Base-by-base conservation (phyloP, 2,113 vertebrate species). In the Dromiciops gliroides region DNA sequence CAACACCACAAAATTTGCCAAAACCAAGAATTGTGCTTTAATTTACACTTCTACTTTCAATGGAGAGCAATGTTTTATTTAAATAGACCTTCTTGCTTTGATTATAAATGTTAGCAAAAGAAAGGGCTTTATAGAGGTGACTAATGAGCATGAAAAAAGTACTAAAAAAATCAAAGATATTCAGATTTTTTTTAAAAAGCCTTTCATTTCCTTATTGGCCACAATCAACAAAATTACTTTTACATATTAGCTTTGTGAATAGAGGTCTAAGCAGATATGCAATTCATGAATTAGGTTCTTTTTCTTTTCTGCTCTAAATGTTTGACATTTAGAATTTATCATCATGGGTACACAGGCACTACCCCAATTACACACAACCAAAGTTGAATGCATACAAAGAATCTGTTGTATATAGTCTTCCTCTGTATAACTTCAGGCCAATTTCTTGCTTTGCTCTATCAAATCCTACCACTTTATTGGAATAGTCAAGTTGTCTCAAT, bases 311-410 rank as follows among this genome's bases (percentile, higher is more conserved):
- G 94, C 25, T 95, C 48, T n/a, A 89, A 51, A 88, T 48, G 91
- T 89, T 56, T 16, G n/a, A 44, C 67, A 90, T 95, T 92, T 97
- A 93, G 91, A 49, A 94, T 95, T 92, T 95, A 93, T 93, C 90
- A 53, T 50, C 7, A 37, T 48, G 48, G 16, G 51, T 0, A 8
- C 23, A 19, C 3, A 5, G n/a, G n/a, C 3, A 28, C 4, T 48
- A 8, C 49, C 44, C 51, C 8, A 60, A 5, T 19, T 37, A 75
- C 6, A 83, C 23, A 8, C 37, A 22, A 44, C n/a, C 16, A 23
- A 83, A 83, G 19, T 44, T 83, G 67, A 7, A 23, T 83, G 19
- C 19, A 44, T 83, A 44, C n/a, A 83, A 83, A 83, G 67, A 44
- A 83, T 19, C 23, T 83, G 12, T 75, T 3, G 37, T 49, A 50